Evolutionary conservation across 2,113 vertebrate genomes (phyloP).

Genomic region (Pantherophis guttatus): DNA sequence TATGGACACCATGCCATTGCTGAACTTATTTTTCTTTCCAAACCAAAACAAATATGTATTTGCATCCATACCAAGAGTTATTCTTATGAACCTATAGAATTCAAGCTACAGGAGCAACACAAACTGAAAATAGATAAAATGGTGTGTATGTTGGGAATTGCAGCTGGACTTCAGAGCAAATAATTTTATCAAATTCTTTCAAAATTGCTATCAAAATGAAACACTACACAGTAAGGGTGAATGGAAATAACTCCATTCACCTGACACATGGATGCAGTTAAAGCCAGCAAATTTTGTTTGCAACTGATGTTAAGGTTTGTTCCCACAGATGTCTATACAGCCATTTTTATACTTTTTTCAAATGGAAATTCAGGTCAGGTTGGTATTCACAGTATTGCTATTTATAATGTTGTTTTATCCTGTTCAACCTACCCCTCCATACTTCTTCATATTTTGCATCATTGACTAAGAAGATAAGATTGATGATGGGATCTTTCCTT

Average conservation of each 20-base stretch:
- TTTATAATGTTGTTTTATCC: neutral
- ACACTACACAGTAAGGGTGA: neutral
- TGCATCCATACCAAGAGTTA: neutral
- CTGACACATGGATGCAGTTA: neutral
- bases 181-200: neutral
- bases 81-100: neutral
- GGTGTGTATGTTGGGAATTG: neutral
- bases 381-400: neutral
- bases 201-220: neutral
- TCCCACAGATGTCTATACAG: neutral
- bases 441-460: neutral
- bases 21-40: neutral
- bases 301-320: neutral
- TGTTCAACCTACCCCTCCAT: neutral
- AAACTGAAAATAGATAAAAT: neutral
- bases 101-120: neutral
- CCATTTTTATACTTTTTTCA: neutral
- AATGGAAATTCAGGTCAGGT: neutral
- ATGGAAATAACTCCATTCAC: neutral
- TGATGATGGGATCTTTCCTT: neutral
- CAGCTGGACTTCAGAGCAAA: neutral
- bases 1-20: neutral
- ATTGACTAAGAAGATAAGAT: neutral
- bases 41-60: neutral
- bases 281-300: neutral